Base-by-base conservation (phyloP, 2,888 invertebrate species). In the Rhagophthalmus giganteus region DNA sequence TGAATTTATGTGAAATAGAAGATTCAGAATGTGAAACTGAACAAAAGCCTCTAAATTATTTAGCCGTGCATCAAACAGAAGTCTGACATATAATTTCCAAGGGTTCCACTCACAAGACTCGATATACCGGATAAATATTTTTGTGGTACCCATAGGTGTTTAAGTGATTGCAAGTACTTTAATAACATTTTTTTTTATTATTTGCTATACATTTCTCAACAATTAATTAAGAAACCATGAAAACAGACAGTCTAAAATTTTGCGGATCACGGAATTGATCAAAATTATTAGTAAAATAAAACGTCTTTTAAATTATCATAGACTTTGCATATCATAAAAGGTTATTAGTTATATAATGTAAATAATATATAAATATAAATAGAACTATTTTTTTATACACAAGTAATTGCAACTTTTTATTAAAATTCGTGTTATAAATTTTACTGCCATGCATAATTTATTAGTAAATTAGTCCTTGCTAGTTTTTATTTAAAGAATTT, bases 1-100 rank as follows among this genome's bases (percentile, higher is more conserved):
- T 89, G 40, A 86, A 87, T 72, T 81, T 94, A 58, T 94, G 94
- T 79, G 94, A 94, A 79, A 92, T 95, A 68, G 94, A 94, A 76
- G 90, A 90, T 75, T 88, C 89, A 32, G 90, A 90, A 72, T 84
- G 82, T 66, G 88, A 89, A 74, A 74, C 75, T 54, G 71, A 74
- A 66, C 70, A 71, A 40, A 69, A 76, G 59, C 76, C 75, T n/a
- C 59, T 76, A 46, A 76, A 76, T 59, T 74, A 71, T 56, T 58
- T 70, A 48, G 61, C 70, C 15, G 71, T 75, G 25, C 75, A 76
- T 49, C 76, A 76, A 57, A 76, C 76, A 37, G 73, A 73, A 44
- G 76, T 76, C 60, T 76, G 74, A 74, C 66, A 50, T 35, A 54
- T 27, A 28, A 26, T 32, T 35, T 53, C 54, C 16, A 54, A 60